A percentile compares a stretch with the other conserved stretches of the same genome.
phyloP scores from a whole-genome alignment of 2,797 vertebrate genomes.

The Poeciliopsis infans region DNA sequence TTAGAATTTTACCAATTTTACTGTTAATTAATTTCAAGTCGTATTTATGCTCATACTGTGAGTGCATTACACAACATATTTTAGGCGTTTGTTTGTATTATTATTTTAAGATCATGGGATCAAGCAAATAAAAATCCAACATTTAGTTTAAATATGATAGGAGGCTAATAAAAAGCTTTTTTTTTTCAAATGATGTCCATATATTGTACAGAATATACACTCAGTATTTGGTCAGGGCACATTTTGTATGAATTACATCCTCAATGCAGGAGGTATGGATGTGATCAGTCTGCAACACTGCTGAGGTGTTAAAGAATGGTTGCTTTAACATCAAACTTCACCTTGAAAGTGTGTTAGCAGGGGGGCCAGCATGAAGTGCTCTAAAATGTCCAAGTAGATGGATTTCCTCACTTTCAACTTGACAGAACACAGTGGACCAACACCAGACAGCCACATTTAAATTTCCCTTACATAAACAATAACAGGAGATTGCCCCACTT shows the following conservation, averaged over 20 bases:
- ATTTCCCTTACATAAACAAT: not conserved
- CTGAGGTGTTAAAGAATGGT: not conserved
- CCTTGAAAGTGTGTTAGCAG: too few species aligned
- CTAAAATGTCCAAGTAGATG: too few species aligned
- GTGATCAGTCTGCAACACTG: not conserved
- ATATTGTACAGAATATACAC: not conserved
- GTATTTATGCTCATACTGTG: not conserved
- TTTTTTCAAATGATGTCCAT: not conserved
- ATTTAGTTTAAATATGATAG: not conserved
- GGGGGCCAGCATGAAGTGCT: too few species aligned
- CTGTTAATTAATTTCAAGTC: not conserved
- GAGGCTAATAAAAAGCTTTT: too few species aligned
- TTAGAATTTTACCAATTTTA: not conserved
- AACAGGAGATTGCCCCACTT: slow-evolving; percentile 19
- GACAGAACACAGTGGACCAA: too few species aligned
- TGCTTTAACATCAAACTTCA: not conserved
- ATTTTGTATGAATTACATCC: not conserved
- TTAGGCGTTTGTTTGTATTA: not conserved
- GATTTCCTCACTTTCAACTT: too few species aligned
- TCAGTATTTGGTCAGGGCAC: not conserved
- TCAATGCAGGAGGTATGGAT: not conserved
- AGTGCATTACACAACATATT: not conserved
- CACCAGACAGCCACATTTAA: not conserved
- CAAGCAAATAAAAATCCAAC: not conserved
- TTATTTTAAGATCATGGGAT: not conserved